Base-by-base conservation (phyloP, 2,888 invertebrate species). In the Noctua fimbriata region DNA sequence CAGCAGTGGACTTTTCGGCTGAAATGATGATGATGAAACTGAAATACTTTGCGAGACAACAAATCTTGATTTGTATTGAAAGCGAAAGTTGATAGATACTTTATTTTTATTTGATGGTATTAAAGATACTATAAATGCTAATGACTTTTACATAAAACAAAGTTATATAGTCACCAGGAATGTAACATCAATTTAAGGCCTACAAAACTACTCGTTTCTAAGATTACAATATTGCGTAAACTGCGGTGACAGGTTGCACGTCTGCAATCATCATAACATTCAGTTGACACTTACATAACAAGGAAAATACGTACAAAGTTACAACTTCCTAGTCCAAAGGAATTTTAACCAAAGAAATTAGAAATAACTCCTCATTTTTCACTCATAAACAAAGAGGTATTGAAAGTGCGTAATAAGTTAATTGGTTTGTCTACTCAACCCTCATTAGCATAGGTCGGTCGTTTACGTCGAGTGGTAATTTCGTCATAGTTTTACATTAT, bases 391-490 rank as follows among this genome's bases (percentile, higher is more conserved):
- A 73, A 72, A 66, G 32, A 49, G 41, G 58, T 85, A 77, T 81
- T 72, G 76, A 76, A 76, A 74, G 71, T 70, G 69, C 67, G 79
- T 82, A 73, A 78, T 78, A 79, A 74, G 69, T 70, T 78, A 84
- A 88, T 87, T 87, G 76, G 84, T 86, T 85, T 79, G 81, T 81
- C 78, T 85, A 86, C 83, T 79, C 81, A 81, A 86, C 78, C 79
- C 58, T 77, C 66, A 89, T 91, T 91, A 87, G 83, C 91, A 91
- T 91, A 91, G 92, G 91, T 90, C 91, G 90, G 88, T 88, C 90
- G 85, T 90, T 90, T 84, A 85, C 91, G 76, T 76, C 76, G 32
- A 81, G 76, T 85, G 77, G 87, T 83, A 79, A 74, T 88, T 88
- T 89, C 88, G 82, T 88, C 84, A 88, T 72, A 81, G 83, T 81